Evolutionary conservation across 2,888 invertebrate species (phyloP).

Genomic region (Drosophila fungiperda): DNA sequence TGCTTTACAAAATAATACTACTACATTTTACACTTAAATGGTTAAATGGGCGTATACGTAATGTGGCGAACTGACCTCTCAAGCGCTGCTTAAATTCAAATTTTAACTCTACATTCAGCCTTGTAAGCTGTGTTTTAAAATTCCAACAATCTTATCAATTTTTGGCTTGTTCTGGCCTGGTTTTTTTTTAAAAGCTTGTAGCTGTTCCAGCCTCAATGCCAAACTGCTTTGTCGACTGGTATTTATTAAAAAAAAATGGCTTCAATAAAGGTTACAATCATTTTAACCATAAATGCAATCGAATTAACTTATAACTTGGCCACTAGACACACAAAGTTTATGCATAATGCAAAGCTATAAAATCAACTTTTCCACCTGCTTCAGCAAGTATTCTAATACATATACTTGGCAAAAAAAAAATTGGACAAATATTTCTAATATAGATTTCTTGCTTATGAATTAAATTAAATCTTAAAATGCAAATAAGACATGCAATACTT

Average conservation of each 20-base stretch:
- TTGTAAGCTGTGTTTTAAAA: slow-evolving; percentile 20
- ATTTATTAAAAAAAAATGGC: neutral
- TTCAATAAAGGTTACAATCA: slow-evolving; percentile 13
- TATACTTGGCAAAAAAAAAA: slow-evolving; percentile 5
- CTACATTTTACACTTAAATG: slow-evolving; percentile 7
- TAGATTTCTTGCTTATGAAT: neutral
- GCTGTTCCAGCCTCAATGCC: slow-evolving; percentile 60
- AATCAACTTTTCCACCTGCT: slow-evolving; percentile 5
- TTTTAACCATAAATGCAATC: slow-evolving; percentile 10
- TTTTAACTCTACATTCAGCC: slow-evolving; percentile 19
- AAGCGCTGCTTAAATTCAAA: slow-evolving; percentile 27
- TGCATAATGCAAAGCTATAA: slow-evolving; percentile 4
- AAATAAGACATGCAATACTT: neutral
- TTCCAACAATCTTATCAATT: slow-evolving; percentile 35
- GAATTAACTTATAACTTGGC: slow-evolving; percentile 3
- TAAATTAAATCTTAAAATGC: neutral
- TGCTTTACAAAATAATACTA: slow-evolving; percentile 52
- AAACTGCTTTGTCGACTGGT: slow-evolving; percentile 51
- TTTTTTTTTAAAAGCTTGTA: slow-evolving; percentile 19
- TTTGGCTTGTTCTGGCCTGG: slow-evolving; percentile 42
- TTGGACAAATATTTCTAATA: neutral
- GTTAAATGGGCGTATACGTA: slow-evolving; percentile 66
- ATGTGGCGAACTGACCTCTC: slow-evolving; percentile 43
- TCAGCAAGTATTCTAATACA: slow-evolving; percentile 22
- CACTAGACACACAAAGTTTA: neutral